These are phyloP conservation scores for Eurystomus gularis DNA, from an alignment of 2,113 vertebrate species.

Conservation along the genomic window DNA sequence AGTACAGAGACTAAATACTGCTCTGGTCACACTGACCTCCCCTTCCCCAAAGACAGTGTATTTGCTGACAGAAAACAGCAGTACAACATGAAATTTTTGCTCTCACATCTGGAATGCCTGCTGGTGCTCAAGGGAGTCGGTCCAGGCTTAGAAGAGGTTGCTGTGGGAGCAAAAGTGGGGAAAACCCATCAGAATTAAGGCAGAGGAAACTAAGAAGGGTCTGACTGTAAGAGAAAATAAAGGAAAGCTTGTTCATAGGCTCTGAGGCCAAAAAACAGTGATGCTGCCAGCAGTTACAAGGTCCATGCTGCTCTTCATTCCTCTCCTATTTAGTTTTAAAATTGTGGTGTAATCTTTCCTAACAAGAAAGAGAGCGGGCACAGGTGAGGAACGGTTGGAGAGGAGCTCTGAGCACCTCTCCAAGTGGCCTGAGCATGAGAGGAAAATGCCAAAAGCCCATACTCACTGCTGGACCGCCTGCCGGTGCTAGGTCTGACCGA, in stretches of 20 bases:
- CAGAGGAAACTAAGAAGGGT: not conserved
- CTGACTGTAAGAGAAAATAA: not conserved
- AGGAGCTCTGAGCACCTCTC: not conserved
- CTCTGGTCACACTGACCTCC: not conserved
- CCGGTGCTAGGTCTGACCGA: fast-evolving
- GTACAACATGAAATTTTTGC: not conserved
- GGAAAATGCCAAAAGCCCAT: not conserved
- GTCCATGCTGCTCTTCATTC: not conserved
- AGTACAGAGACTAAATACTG: not conserved
- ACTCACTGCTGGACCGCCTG: fast-evolving
- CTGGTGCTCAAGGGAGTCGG: not conserved
- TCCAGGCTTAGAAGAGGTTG: not conserved
- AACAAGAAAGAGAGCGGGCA: not conserved
- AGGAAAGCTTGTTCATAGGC: not conserved
- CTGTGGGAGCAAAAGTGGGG: not conserved
- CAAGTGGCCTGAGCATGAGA: not conserved
- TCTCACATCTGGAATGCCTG: fast-evolving
- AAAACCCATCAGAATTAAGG: not conserved
- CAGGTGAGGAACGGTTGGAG: fast-evolving
- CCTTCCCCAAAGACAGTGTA: not conserved
- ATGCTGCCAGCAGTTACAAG: not conserved
- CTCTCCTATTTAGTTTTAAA: not conserved
- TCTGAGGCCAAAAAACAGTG: not conserved
- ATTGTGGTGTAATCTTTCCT: not conserved
- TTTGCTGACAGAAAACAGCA: not conserved